Evolutionary conservation across 2,888 invertebrate species (phyloP).

Genomic region (Nudaria mundana): DNA sequence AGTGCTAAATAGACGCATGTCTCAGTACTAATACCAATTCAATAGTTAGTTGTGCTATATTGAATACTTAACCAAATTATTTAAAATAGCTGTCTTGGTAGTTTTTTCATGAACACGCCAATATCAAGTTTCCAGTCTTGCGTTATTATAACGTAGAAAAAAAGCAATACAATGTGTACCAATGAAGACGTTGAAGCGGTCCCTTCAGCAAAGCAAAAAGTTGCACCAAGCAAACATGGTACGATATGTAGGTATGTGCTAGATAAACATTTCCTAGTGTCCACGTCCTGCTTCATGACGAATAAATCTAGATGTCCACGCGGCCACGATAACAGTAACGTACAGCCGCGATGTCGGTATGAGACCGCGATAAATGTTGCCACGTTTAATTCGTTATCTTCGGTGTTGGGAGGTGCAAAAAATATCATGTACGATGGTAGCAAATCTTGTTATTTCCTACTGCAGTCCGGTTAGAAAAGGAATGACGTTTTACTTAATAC

Average conservation of each 20-base stretch:
- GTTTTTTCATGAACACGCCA: too few species aligned
- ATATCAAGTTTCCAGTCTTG: too few species aligned
- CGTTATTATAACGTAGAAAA: slow-evolving; percentile 5
- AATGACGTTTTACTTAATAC: too few species aligned
- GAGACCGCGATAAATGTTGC: slow-evolving; percentile 43
- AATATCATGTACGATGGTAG: slow-evolving; percentile 20
- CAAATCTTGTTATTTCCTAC: slow-evolving; percentile 13
- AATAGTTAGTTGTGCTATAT: too few species aligned
- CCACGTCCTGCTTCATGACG: slow-evolving; percentile 57
- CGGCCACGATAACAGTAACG: slow-evolving; percentile 48
- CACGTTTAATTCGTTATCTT: slow-evolving; percentile 43
- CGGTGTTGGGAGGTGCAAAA: slow-evolving; percentile 30
- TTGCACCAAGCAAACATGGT: slow-evolving; percentile 44
- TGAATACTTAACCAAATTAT: too few species aligned
- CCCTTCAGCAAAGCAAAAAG: too few species aligned
- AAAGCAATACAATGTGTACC: slow-evolving; percentile 14
- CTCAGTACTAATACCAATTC: too few species aligned
- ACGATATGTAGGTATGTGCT: too few species aligned
- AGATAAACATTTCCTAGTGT: slow-evolving; percentile 69
- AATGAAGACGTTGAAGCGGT: slow-evolving; percentile 33
- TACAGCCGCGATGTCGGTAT: slow-evolving; percentile 46
- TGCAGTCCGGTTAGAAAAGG: too few species aligned
- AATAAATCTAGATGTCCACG: slow-evolving; percentile 69
- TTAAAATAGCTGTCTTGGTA: too few species aligned
- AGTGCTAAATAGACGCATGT: too few species aligned